Evolutionary conservation across 2,113 vertebrate genomes (phyloP).

Genomic region (Galemys pyrenaicus): DNA sequence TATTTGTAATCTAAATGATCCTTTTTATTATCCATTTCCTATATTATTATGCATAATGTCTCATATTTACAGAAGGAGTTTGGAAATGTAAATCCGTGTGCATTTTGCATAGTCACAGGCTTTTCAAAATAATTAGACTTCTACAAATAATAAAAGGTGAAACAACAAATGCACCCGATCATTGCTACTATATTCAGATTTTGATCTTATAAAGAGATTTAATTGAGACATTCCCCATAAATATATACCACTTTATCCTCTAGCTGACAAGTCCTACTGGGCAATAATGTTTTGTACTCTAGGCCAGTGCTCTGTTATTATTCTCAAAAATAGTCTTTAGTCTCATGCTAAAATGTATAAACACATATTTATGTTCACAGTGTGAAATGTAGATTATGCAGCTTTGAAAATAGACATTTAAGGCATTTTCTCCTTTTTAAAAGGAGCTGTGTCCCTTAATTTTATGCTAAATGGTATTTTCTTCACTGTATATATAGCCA

Average conservation of each 20-base stretch:
- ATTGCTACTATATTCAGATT: slow-evolving; percentile 67
- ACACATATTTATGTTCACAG: slow-evolving; percentile 83
- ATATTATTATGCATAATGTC: background rate
- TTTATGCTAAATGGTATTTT: slow-evolving; percentile 83
- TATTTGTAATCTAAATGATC: background rate
- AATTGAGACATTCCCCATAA: slow-evolving; percentile 82
- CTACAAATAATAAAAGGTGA: slow-evolving; percentile 59
- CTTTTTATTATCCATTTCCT: background rate
- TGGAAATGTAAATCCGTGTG: slow-evolving; percentile 11
- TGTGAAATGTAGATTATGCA: slow-evolving; percentile 79
- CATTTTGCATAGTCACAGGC: background rate
- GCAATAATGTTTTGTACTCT: slow-evolving; percentile 77
- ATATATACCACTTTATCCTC: slow-evolving; percentile 76
- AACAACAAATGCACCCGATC: slow-evolving; percentile 29
- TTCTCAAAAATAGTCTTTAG: slow-evolving; percentile 80
- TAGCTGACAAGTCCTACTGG: slow-evolving; percentile 80
- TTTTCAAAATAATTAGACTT: slow-evolving; percentile 68
- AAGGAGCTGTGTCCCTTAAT: slow-evolving; percentile 79
- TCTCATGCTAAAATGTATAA: slow-evolving; percentile 81
- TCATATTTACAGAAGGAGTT: background rate
- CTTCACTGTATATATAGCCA: slow-evolving; percentile 74
- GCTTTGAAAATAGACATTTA: slow-evolving; percentile 82
- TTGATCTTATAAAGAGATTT: slow-evolving; percentile 80
- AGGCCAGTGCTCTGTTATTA: slow-evolving; percentile 78
- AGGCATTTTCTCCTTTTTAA: slow-evolving; percentile 68